phyloP scores from a whole-genome alignment of 2,888 invertebrate genomes.

The Cosmia pyralina region DNA sequence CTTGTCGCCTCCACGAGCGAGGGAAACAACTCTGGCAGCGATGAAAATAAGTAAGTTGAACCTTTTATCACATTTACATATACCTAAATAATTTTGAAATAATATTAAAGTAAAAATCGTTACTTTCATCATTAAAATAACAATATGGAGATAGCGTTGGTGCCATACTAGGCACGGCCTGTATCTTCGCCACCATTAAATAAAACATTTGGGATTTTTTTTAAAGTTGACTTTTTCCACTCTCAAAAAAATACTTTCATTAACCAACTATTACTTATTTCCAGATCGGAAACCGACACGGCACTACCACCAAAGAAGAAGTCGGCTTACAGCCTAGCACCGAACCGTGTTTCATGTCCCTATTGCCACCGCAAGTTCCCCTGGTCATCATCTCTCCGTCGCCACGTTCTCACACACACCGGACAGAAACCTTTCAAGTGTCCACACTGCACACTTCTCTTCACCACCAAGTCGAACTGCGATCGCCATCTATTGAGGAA shows the following conservation, averaged over 20 bases:
- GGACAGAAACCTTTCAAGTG: conserved; percentile 99
- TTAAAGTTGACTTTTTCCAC: no score
- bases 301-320: conserved; percentile 94
- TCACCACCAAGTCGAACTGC: conserved; percentile 99
- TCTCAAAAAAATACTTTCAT: neutral
- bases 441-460: conserved; percentile 97
- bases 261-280: conserved; percentile 61
- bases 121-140: neutral
- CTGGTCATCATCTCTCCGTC: conserved; percentile 98
- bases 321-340: conserved; percentile 98
- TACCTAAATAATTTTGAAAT: neutral
- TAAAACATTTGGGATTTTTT: neutral
- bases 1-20: conserved; percentile 95
- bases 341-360: conserved; percentile 97
- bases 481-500: conserved; percentile 98
- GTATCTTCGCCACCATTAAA: neutral
- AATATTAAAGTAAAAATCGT: neutral
- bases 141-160: neutral
- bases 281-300: conserved; percentile 92
- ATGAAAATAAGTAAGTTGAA: conserved; percentile 92
- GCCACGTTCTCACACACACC: conserved; percentile 98
- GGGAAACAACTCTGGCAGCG: conserved; percentile 95
- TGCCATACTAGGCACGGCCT: neutral
- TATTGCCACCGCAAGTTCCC: conserved; percentile 98
- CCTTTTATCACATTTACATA: neutral